Evolutionary conservation across 2,113 vertebrate species (phyloP).

Genomic region (Echinops telfairi): DNA sequence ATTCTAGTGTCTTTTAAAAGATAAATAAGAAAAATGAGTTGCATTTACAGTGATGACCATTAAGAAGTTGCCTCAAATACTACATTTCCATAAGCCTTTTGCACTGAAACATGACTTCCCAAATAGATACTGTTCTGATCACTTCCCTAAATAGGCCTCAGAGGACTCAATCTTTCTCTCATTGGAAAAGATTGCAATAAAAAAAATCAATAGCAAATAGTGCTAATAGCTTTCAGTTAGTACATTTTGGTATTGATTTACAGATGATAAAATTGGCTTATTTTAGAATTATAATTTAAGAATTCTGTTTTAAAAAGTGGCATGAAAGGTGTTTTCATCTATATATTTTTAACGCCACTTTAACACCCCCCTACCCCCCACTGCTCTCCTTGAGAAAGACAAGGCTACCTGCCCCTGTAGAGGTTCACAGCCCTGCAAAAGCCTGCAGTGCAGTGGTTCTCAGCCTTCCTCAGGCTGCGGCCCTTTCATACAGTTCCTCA

Average conservation of each 20-base stretch:
- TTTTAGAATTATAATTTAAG: slow-evolving; percentile 75
- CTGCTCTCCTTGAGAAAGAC: no score
- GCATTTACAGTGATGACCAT: neutral
- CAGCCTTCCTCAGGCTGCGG: no score
- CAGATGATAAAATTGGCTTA: slow-evolving; percentile 69
- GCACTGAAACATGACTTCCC: slow-evolving; percentile 42
- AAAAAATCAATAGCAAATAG: slow-evolving; percentile 73
- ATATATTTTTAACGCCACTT: slow-evolving; percentile 74
- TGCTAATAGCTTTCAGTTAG: slow-evolving; percentile 79
- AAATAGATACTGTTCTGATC: slow-evolving; percentile 63
- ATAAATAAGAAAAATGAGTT: slow-evolving; percentile 37
- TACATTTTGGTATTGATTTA: slow-evolving; percentile 67
- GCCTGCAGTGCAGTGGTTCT: no score
- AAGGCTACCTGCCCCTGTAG: no score
- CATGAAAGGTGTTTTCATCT: slow-evolving; percentile 80
- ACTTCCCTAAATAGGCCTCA: slow-evolving; percentile 35
- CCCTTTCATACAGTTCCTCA: no score
- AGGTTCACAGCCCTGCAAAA: no score
- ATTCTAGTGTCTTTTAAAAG: slow-evolving; percentile 29
- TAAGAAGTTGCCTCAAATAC: neutral
- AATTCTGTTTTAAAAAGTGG: slow-evolving; percentile 82
- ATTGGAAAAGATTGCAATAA: slow-evolving; percentile 68
- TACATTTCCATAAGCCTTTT: slow-evolving; percentile 55
- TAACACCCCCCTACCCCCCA: no score
- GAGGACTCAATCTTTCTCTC: slow-evolving; percentile 59